A percentile compares a stretch with the other conserved stretches of the same genome.
Conservation (phyloP, 2,797 vertebrate species). For the Gymnothorax reevesii region DNA sequence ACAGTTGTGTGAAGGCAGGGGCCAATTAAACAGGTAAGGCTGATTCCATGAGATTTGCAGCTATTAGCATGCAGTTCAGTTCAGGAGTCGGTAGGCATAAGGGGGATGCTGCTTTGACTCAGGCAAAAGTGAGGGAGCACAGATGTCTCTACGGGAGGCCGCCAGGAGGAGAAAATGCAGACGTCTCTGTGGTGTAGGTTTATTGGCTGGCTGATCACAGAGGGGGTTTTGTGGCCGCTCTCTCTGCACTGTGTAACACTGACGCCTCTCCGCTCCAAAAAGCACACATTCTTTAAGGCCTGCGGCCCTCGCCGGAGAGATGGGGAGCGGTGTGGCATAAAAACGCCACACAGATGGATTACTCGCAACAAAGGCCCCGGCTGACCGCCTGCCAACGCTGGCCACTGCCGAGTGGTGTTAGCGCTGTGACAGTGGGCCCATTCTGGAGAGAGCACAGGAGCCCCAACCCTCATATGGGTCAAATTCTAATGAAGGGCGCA, state of each 20-base stretch:
- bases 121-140: not conserved
- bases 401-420: constrained; percentile 24
- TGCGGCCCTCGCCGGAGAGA: constrained; percentile 25
- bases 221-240: too few relatives aligned
- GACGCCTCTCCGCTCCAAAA: not conserved
- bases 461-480: not conserved
- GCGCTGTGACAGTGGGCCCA: constrained; percentile 14
- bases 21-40: not conserved
- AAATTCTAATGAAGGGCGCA: not conserved
- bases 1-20: not conserved
- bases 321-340: constrained; percentile 21
- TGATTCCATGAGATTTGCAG: not conserved
- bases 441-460: not conserved
- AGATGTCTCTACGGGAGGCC: not conserved
- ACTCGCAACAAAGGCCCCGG: constrained; percentile 49
- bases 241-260: not conserved
- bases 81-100: too few relatives aligned
- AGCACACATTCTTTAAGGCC: constrained; percentile 21
- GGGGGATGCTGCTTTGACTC: not conserved
- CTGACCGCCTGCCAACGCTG: constrained; percentile 45
- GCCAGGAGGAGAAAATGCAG: not conserved
- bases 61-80: not conserved
- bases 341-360: constrained; percentile 37
- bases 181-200: not conserved
- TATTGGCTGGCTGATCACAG: too few relatives aligned